Base-by-base conservation (phyloP, 2,888 invertebrate species). In the Mythimna ferrago region DNA sequence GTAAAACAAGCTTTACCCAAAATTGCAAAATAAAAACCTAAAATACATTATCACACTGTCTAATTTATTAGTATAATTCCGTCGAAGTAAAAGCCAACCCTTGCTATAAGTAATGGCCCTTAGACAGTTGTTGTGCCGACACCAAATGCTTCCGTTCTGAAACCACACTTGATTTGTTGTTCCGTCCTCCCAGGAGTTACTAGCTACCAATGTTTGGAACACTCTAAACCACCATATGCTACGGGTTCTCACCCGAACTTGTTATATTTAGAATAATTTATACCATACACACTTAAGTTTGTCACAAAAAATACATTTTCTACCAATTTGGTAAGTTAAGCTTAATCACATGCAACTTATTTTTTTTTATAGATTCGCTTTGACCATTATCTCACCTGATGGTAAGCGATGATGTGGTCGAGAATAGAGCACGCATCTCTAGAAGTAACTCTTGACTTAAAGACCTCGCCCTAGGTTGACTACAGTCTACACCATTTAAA, bases 161-260 rank as follows among this genome's bases (percentile, higher is more conserved):
- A 94, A 94, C 94, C 95, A 86, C 95, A 94, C 89, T 93, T 95
- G 95, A 96, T 95, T 95, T 95, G 94, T 95, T 86, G 93, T 94
- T 94, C 94, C 94, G 93, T 92, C 89, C 90, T 83, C 81, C 81
- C 84, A 87, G 89, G 93, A 94, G 92, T 94, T 94, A 94, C 91
- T 79, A 80, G 88, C 87, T 44, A 87, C 86, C 89, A 82, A 88
- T 92, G 92, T 92, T 93, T 89, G 89, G 88, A 93, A 92, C 93
- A 92, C 92, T 93, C 86, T 88, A 88, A 89, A 83, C 87, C 89
- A 88, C 93, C 95, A 95, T 94, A 92, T 95, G 95, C 92, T 89
- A 84, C 76, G 84, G 84, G 87, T 87, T 88, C 87, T 85, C 88
- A 89, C 88, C 88, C 81, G 71, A 82, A 84, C 82, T 87, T 86